Base-by-base conservation (phyloP, 2,888 invertebrate genomes). In the Scrobipalpa atriplicella region DNA sequence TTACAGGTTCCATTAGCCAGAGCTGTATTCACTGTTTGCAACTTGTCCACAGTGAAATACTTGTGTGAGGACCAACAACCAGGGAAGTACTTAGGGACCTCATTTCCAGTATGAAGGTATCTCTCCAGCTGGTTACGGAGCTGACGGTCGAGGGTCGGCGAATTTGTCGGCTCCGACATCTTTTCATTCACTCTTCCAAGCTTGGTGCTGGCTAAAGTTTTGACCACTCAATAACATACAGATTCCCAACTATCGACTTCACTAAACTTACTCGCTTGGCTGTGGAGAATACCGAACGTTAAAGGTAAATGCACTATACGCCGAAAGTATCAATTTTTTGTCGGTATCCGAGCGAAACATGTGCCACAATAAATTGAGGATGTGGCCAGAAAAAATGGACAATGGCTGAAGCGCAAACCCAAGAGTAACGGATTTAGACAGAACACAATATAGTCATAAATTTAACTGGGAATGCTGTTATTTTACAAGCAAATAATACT, bases 21-120 rank as follows among this genome's bases (percentile, higher is more conserved):
- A 9, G 76, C 78, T 51, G 83, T 81, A 61, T 82, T 75, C 52
- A 94, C 79, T 11, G 84, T 91, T 60, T 78, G 75, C 66, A 94
- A 75, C 71, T 92, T 92, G 36, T 87, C 85, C 0, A 73, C 75
- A 64, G 87, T 84, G 74, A 90, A 94, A 72, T 93, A 93, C 70
- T 93, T 89, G 69, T 93, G 93, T 11, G 89, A 76, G 41, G 87
- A 79, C 93, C 94, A 94, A 74, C 92, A 92, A 47, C 94, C 94
- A 62, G 94, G 94, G 71, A 85, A 93, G 77, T 94, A 94, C 68
- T 90, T 92, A 0, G 93, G 93, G 16, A 84, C 71, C 72, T 94
- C 94, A 76, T 86, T 87, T 1, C 94, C 94, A 64, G 93, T 89
- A 71, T 94, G 93, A 9, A 94, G 78, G 73, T 87, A 94, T 64